phyloP scores from a whole-genome alignment of 2,113 vertebrate genomes.

The Eudyptes chrysolophus region DNA sequence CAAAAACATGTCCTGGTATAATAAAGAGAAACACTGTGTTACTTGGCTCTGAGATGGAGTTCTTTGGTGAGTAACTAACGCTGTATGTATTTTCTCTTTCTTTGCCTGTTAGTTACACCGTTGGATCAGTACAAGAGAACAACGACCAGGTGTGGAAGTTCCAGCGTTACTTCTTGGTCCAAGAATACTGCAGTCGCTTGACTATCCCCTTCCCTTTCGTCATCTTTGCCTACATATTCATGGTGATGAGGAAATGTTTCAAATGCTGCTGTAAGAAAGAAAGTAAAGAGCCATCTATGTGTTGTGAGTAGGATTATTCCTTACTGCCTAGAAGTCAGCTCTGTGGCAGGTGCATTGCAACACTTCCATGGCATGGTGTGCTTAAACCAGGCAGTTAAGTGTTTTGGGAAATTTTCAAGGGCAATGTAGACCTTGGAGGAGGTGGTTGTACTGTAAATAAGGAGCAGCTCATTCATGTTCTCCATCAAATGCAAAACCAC shows the following conservation, averaged over 20 bases:
- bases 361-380: neutral
- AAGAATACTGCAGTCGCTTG: conserved; percentile 79
- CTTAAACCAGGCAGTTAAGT: neutral
- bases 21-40: neutral
- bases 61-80: neutral
- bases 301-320: conserved; percentile 73
- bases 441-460: neutral
- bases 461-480: neutral
- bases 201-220: conserved; percentile 81
- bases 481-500: neutral
- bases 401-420: neutral
- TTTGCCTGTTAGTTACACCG: conserved; percentile 69
- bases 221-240: conserved; percentile 79
- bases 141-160: conserved; percentile 84
- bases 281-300: conserved; percentile 25
- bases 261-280: conserved; percentile 71
- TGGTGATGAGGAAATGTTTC: conserved; percentile 74
- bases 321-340: neutral
- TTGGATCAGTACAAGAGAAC: conserved; percentile 81
- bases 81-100: neutral
- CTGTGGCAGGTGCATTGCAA: neutral
- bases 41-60: neutral
- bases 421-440: neutral
- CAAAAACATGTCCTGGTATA: neutral
- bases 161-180: conserved; percentile 80